phyloP scores from a whole-genome alignment of 2,888 invertebrate species.

The Oxytorus armatus region DNA sequence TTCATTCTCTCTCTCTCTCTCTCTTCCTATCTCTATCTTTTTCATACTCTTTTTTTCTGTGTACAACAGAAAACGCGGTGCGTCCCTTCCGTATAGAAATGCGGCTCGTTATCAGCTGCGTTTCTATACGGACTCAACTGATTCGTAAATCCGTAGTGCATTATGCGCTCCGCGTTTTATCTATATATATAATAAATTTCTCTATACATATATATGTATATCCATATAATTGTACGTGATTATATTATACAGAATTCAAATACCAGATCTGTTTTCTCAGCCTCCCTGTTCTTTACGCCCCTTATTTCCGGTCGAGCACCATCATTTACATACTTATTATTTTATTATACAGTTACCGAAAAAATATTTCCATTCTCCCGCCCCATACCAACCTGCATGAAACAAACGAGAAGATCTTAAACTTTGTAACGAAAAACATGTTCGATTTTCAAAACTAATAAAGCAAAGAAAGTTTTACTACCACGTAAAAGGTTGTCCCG shows the following conservation, averaged over 20 bases:
- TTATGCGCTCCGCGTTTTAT: conserved; percentile 23
- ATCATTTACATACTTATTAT: conserved; percentile 82
- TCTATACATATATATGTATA: conserved; percentile 2
- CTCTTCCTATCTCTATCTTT: conserved; percentile 1
- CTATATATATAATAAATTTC: conserved; percentile 9
- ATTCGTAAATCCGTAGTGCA: conserved; percentile 41
- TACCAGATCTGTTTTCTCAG: conserved; percentile 59
- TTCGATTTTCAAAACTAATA: neutral
- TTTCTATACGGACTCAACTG: no score
- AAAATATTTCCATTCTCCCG: conserved; percentile 78
- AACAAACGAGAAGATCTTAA: conserved; percentile 5
- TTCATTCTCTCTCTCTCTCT: no score
- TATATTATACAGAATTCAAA: conserved; percentile 59
- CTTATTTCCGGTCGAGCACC: conserved; percentile 73
- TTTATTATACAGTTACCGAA: conserved; percentile 80
- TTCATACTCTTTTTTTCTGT: conserved; percentile 7
- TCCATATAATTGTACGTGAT: no score
- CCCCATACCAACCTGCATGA: conserved; percentile 15
- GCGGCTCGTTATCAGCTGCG: conserved; percentile 59
- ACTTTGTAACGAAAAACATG: neutral
- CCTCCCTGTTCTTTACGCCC: conserved; percentile 26
- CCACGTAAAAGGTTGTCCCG: no score
- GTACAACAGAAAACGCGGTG: conserved; percentile 7
- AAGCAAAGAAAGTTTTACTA: neutral
- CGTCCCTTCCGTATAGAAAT: conserved; percentile 34